These are phyloP conservation scores for Poecilia gillii DNA, from an alignment of 2,797 vertebrate species.

Conservation along the genomic window DNA sequence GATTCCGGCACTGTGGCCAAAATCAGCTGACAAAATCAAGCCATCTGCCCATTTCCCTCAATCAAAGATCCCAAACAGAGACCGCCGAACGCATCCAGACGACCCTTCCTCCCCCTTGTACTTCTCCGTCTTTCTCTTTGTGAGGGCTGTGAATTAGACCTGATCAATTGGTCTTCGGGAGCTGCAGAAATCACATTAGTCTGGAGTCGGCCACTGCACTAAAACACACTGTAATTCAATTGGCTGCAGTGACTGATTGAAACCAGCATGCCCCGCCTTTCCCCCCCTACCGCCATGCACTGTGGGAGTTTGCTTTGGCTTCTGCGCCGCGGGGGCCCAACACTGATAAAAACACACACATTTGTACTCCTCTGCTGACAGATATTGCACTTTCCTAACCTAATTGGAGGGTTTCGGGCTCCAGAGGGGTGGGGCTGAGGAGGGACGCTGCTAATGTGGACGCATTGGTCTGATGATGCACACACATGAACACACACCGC, in stretches of 20 bases:
- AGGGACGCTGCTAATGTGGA: constrained; percentile 87
- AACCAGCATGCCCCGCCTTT: constrained; percentile 85
- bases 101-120: constrained; percentile 11
- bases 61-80: constrained; percentile 61
- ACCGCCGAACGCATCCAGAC: constrained; percentile 52
- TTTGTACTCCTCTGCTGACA: constrained; percentile 99
- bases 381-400: constrained; percentile 97
- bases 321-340: constrained; percentile 77
- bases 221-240: constrained; percentile 98
- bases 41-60: constrained; percentile 66
- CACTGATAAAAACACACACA: constrained; percentile 94
- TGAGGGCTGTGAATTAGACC: constrained; percentile 94
- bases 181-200: constrained; percentile 98
- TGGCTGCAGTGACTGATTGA: constrained; percentile 96
- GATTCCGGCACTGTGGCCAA: constrained; percentile 62
- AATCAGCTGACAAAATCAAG: constrained; percentile 72
- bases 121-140: constrained; percentile 66
- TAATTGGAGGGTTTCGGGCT: constrained; percentile 83
- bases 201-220: constrained; percentile 99
- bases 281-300: constrained; percentile 49
- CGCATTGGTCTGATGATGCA: constrained; percentile 87
- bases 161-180: constrained; percentile 99
- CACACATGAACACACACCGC: constrained; percentile 32
- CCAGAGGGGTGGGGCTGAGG: constrained; percentile 61
- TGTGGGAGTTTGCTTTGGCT: constrained; percentile 83